Evolutionary conservation across 2,113 vertebrate genomes (phyloP), one percentile per base, ranked within the genome.

Genomic region (Xerus inauris): DNA sequence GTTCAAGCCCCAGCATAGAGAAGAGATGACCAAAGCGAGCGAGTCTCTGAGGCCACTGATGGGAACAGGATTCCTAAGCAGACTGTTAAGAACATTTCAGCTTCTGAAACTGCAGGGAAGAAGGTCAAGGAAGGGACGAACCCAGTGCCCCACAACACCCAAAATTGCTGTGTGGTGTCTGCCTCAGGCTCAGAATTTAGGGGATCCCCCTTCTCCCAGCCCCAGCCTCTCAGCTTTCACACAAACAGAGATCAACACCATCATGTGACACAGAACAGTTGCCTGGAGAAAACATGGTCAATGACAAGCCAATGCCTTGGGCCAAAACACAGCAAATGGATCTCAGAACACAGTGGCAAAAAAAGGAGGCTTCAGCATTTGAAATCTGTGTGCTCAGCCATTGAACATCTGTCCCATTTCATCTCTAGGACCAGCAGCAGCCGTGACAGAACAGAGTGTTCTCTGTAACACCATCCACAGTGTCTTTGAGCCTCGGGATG

Each of bases 171-270:
- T 54, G 35, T 38, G 45, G 19, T 45, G 22, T 69, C 79, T 35
- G 79, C 51, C 83, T 89, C 40, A 38, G 87, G 38, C n/a, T 32
- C 69, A 49, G 83, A 45, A 51, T 91, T 49, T 54, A 91, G 49
- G 77, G 35, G 87, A 11, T 45, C 24, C n/a, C 30, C 17, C 30
- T 51, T 67, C 13, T 65, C 45, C 40, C 32, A 30, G 64, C 67
- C 19, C 19, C 24, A 62, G 0, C n/a, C 47, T 88, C 32, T 77
- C 76, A 49, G 76, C n/a, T 24, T 81, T 62, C 72, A 94, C 83
- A 49, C 38, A 94, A 95, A 87, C 79, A 89, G 71, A 59, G 87
- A 89, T 87, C 72, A 64, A 42, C 42, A 65, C 47, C 72, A 51
- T 38, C 73, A 45, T 57, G 13, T 86, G 67, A 35, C 32, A 57